A percentile compares a stretch with the other conserved stretches of the same genome.
These are phyloP conservation scores for Psylliodes chrysocephalus DNA, from an alignment of 2,888 invertebrate genomes.

Conservation along the genomic window DNA sequence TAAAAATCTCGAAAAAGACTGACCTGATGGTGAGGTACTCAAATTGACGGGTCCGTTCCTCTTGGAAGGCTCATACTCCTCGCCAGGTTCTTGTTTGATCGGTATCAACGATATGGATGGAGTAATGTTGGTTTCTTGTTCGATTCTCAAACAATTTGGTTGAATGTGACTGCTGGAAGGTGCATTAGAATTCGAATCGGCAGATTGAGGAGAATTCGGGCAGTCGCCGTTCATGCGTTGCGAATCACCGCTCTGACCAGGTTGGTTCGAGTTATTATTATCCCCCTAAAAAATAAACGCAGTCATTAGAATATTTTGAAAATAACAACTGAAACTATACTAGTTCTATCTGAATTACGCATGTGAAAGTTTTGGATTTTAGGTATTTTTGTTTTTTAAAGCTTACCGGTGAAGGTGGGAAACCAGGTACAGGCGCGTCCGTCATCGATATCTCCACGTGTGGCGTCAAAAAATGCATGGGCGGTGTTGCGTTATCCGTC, in stretches of 20 bases:
- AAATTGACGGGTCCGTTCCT: slow-evolving; percentile 62
- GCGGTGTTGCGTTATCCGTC: slow-evolving; percentile 88
- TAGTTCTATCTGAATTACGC: too few relatives aligned
- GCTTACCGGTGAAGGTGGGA: slow-evolving; percentile 68
- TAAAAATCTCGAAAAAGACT: too few relatives aligned
- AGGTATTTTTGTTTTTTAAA: too few relatives aligned
- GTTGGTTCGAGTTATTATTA: slow-evolving; percentile 57
- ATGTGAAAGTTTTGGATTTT: too few relatives aligned
- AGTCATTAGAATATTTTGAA: too few relatives aligned
- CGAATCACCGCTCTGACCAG: slow-evolving; percentile 57
- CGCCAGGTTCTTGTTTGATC: slow-evolving; percentile 77
- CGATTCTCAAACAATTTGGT: slow-evolving; percentile 61
- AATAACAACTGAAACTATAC: too few relatives aligned
- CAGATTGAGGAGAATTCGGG: slow-evolving; percentile 83
- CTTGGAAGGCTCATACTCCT: slow-evolving; percentile 64
- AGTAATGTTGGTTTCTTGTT: slow-evolving; percentile 73
- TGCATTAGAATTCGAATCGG: slow-evolving; percentile 79
- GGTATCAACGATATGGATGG: slow-evolving; percentile 88
- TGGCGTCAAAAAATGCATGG: slow-evolving; percentile 91
- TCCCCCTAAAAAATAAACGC: slow-evolving; percentile 54
- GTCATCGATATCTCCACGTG: slow-evolving; percentile 93
- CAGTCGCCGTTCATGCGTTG: slow-evolving; percentile 75
- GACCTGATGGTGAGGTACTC: slow-evolving; percentile 58
- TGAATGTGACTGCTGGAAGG: slow-evolving; percentile 75
- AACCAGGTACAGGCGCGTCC: slow-evolving; percentile 77